phyloP scores from a whole-genome alignment of 2,797 vertebrate genomes.

The Leptodactylus fallax region DNA sequence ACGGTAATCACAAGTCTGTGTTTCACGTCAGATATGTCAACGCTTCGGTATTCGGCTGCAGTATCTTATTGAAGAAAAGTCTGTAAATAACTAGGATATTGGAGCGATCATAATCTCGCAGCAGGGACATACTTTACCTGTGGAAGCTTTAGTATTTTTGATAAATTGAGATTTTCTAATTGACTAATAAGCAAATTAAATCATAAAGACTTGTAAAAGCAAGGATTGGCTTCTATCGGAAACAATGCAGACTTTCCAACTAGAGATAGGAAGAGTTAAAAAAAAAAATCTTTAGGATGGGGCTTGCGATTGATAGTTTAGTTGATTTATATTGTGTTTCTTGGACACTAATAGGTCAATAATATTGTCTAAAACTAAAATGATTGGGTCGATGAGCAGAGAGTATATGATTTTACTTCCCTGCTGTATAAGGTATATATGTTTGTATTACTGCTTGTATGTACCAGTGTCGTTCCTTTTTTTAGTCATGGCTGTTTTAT shows the following conservation, averaged over 20 bases:
- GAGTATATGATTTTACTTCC: too few species aligned
- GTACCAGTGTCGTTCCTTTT: background rate
- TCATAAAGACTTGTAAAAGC: background rate
- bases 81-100: background rate
- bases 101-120: background rate
- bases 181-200: background rate
- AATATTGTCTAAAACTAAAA: too few species aligned
- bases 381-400: too few species aligned
- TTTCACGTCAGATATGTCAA: conserved; percentile 44
- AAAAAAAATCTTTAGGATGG: background rate
- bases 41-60: background rate
- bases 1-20: conserved; percentile 24
- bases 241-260: background rate
- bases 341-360: too few species aligned
- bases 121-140: background rate
- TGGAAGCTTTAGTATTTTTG: background rate
- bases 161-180: background rate
- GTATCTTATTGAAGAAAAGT: background rate
- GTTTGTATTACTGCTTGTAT: background rate
- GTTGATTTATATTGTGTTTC: too few species aligned
- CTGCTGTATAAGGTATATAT: too few species aligned
- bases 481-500: background rate
- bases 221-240: background rate
- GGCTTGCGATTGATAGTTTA: background rate
- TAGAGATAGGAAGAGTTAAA: background rate